Conservation (phyloP, 2,888 invertebrate species). For the Aphidius colemani region DNA sequence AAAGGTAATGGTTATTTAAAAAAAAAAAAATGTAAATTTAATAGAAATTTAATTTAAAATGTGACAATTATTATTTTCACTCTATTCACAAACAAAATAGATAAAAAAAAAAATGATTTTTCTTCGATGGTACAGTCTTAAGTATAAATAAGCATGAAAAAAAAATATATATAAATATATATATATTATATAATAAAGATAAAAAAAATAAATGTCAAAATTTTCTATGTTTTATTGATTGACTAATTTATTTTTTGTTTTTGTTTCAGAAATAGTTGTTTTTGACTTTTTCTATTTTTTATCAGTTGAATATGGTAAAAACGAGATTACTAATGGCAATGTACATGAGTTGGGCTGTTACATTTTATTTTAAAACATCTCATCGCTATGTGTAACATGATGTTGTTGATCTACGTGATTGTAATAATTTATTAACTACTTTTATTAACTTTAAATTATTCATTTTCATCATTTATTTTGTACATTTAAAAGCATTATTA, state of each 20-base stretch:
- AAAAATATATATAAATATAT: constrained; percentile 36
- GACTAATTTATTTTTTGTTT: constrained; percentile 3
- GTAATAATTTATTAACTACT: too few relatives aligned
- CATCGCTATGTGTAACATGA: constrained; percentile 4
- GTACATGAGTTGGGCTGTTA: neutral
- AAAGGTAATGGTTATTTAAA: neutral
- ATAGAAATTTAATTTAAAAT: constrained; percentile 25
- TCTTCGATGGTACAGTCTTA: constrained; percentile 48
- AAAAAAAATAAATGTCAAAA: constrained; percentile 43
- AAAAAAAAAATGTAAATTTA: neutral
- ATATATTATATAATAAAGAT: constrained; percentile 47
- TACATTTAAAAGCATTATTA: too few relatives aligned
- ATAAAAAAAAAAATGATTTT: constrained; percentile 35
- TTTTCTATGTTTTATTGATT: constrained; percentile 34
- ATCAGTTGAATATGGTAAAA: neutral
- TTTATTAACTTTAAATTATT: too few relatives aligned
- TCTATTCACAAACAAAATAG: constrained; percentile 31
- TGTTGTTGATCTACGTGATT: constrained; percentile 3
- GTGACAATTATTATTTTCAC: constrained; percentile 38
- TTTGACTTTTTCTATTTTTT: too few relatives aligned
- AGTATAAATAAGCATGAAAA: constrained; percentile 42
- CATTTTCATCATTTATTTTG: too few relatives aligned
- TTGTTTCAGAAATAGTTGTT: neutral
- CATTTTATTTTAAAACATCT: constrained; percentile 4
- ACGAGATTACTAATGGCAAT: neutral